These are phyloP conservation scores for Rhinogobio ventralis DNA, from an alignment of 2,797 vertebrate species.

Conservation along the genomic window DNA sequence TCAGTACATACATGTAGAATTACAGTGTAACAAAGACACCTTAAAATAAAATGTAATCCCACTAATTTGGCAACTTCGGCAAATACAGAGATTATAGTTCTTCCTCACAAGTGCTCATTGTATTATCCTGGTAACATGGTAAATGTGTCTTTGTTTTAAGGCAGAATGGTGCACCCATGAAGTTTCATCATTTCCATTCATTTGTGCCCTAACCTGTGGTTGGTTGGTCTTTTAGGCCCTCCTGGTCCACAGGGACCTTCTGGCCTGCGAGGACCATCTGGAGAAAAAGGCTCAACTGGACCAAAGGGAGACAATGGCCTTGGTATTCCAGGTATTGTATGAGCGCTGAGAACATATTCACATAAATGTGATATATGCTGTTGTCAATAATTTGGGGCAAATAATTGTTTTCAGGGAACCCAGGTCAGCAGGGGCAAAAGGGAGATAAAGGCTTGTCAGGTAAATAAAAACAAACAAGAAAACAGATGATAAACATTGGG, in stretches of 20 bases:
- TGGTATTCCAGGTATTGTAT: constrained; percentile 7
- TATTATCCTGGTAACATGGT: neutral
- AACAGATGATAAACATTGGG: neutral
- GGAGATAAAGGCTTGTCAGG: constrained; percentile 42
- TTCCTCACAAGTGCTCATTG: neutral
- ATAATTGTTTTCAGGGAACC: constrained; percentile 21
- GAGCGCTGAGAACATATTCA: neutral
- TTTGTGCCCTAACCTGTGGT: neutral
- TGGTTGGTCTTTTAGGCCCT: constrained; percentile 40
- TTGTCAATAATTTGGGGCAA: neutral
- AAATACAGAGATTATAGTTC: neutral
- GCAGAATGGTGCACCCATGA: neutral
- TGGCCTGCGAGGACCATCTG: constrained; percentile 37
- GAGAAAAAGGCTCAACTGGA: constrained; percentile 55
- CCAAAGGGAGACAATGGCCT: constrained; percentile 45
- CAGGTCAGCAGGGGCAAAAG: constrained; percentile 44
- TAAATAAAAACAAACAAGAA: constrained; percentile 22
- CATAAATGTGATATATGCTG: neutral
- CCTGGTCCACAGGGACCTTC: neutral
- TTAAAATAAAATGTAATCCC: no score
- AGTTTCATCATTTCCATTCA: neutral
- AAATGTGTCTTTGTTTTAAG: neutral
- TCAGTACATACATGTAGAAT: no score
- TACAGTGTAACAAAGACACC: no score
- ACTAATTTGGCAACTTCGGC: neutral